Evolutionary conservation across 2,888 invertebrate species (phyloP).

Genomic region (Byasa hedistus): DNA sequence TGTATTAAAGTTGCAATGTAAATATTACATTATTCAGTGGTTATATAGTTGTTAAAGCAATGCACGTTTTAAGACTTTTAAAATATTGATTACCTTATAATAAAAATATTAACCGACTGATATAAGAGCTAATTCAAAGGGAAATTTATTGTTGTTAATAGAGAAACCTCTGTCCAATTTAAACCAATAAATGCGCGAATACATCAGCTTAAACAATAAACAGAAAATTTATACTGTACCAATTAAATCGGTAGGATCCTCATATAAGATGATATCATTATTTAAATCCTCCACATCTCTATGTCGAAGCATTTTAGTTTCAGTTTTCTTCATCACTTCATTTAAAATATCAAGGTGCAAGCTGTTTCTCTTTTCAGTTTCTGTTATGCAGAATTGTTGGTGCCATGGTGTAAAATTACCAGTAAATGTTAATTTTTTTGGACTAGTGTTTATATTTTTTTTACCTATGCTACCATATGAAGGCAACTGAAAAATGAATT

Average conservation of each 20-base stretch:
- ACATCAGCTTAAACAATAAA: too few relatives aligned
- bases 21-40: too few relatives aligned
- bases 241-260: conserved; percentile 70
- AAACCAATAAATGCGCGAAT: too few relatives aligned
- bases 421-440: conserved; percentile 53
- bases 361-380: conserved; percentile 48
- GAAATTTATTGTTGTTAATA: conserved; percentile 1
- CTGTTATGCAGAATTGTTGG: conserved; percentile 51
- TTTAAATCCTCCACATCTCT: conserved; percentile 36
- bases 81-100: too few relatives aligned
- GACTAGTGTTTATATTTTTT: conserved; percentile 34
- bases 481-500: conserved; percentile 32
- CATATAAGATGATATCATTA: conserved; percentile 63
- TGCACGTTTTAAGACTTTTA: too few relatives aligned
- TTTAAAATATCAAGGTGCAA: conserved; percentile 63
- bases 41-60: too few relatives aligned
- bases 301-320: conserved; percentile 48
- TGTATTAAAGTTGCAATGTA: too few relatives aligned
- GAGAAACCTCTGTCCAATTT: too few relatives aligned
- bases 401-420: conserved; percentile 59
- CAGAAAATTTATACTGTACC: conserved; percentile 40
- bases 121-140: background rate
- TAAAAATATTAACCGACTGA: too few relatives aligned
- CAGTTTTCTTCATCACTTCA: conserved; percentile 57
- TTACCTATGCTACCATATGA: conserved; percentile 45